These are phyloP conservation scores for Cenopis cana DNA, from an alignment of 2,888 invertebrate species.

Conservation along the genomic window DNA sequence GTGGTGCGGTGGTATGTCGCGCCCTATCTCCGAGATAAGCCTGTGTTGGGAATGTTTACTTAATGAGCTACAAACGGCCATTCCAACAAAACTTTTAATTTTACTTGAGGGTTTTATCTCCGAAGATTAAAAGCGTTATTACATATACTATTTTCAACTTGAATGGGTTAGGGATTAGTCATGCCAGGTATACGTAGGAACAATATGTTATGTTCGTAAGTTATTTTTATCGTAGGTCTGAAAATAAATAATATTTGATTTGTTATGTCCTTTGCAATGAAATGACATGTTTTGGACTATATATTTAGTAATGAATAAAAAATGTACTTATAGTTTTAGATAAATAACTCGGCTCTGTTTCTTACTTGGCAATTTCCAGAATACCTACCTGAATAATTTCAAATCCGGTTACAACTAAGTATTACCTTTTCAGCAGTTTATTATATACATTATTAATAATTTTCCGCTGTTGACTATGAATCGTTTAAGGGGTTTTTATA, in stretches of 20 bases:
- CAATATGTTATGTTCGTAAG: neutral
- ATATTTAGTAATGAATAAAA: no score
- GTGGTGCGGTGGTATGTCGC: constrained; percentile 56
- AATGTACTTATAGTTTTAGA: no score
- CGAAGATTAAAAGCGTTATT: constrained; percentile 17
- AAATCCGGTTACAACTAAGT: no score
- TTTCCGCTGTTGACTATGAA: no score
- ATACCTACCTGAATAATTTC: no score
- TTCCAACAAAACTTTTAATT: constrained; percentile 64
- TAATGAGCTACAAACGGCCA: constrained; percentile 73
- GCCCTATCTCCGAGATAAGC: constrained; percentile 78
- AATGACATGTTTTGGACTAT: no score
- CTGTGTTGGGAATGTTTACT: constrained; percentile 77
- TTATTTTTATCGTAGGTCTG: neutral
- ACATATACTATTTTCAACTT: constrained; percentile 5
- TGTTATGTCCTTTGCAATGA: no score
- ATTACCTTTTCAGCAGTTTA: no score
- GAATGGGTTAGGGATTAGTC: neutral
- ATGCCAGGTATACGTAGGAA: constrained; percentile 5
- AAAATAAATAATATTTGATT: neutral
- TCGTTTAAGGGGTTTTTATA: no score
- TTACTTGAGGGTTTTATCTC: constrained; percentile 47
- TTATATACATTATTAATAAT: no score
- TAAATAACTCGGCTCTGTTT: no score
- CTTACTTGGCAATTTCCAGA: no score